Base-by-base conservation (phyloP, 1,140 invertebrate species). In the Hylyphantes graminicola region DNA sequence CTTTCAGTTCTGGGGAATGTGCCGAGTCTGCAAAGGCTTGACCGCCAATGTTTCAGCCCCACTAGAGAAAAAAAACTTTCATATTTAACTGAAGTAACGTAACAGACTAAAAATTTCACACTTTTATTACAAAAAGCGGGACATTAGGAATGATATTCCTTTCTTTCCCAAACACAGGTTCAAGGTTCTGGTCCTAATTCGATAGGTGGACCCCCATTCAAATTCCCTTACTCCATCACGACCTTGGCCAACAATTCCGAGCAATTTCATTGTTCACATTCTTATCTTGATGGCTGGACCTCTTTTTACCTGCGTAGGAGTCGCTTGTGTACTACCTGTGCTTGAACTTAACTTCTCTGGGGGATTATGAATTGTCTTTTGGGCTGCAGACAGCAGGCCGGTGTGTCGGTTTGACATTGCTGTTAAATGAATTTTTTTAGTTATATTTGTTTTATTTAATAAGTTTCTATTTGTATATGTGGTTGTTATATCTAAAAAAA, bases 221-320 rank as follows among this genome's bases (percentile, higher is more conserved):
- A 74, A 19, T 21, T 21, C 35, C 35, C 54, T 57, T 74, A 57
- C 72, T 74, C 51, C 51, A 55, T 74, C 72, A 74, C 72, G 72
- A 74, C 72, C 72, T 74, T 74, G 72, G 51, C 19, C 53, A 19
- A 74, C 72, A 74, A 57, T 54, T 57, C 53, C 8, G 15, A 74
- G 72, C 72, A 74, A 74, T 74, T 74, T 74, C 72, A 74, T 55
- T 57, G 51, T 74, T 54, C 54, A 57, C 72, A 19, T 19, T 13
- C 35, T 35, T 35, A 35, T 35, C 35, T 35, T 35, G 35, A 54
- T 57, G 72, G 21, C 17, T 74, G 51, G 13, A 17, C 9, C 17
- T 11, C 17, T 35, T 13, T 35, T 57, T 74, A 74, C 57, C 72
- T 72, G 51, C 51, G 51, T 15, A 15, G 12, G 13, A 17, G 35